Percentiles rank a stretch among this genome's conserved stretches.
Evolutionary conservation across 1,140 invertebrate genomes (phyloP).

Genomic region (Atta colombica): DNA sequence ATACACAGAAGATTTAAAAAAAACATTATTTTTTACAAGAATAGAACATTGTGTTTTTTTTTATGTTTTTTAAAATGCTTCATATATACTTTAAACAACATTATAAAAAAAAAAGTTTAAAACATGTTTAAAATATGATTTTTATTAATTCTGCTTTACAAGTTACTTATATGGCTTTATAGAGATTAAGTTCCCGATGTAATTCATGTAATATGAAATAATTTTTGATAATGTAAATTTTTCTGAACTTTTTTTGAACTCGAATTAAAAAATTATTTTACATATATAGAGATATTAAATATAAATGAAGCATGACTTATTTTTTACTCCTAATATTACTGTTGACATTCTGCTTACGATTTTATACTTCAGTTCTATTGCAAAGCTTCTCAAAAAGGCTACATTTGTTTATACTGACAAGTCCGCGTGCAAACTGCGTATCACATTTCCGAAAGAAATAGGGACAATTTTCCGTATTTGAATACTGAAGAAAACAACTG

Average conservation of each 20-base stretch:
- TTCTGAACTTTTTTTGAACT: background rate
- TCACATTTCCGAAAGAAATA: conserved; percentile 32
- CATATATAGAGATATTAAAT: background rate
- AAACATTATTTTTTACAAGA: no score
- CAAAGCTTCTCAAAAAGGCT: background rate
- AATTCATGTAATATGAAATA: background rate
- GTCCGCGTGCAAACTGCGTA: conserved; percentile 5
- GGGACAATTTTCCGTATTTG: conserved; percentile 50
- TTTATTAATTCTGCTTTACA: no score
- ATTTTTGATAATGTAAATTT: background rate
- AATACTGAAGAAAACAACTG: conserved; percentile 35
- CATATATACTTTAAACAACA: no score
- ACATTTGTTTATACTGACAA: background rate
- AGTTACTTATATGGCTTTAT: background rate
- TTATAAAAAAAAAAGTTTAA: no score
- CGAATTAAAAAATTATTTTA: background rate
- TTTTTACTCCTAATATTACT: background rate
- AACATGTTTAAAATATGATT: no score
- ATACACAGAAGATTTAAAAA: no score
- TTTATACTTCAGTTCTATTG: background rate
- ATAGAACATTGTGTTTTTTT: no score
- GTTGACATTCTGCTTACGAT: background rate
- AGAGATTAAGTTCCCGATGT: background rate
- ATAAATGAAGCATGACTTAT: background rate
- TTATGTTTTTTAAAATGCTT: no score